These are phyloP conservation scores for Callospermophilus lateralis DNA, from an alignment of 2,113 vertebrate species.

Conservation along the genomic window DNA sequence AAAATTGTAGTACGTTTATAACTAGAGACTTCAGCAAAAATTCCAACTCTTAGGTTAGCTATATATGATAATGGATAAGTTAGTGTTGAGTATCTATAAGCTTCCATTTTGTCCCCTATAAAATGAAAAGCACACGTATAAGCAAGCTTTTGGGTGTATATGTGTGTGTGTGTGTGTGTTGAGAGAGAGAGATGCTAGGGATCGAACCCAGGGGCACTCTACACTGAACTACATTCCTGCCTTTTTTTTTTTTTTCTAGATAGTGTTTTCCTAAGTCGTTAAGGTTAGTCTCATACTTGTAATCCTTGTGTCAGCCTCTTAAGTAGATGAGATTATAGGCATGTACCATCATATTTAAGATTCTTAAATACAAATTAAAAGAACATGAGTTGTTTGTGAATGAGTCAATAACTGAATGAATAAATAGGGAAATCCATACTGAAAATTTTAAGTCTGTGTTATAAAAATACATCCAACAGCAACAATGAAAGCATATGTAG, in stretches of 20 bases:
- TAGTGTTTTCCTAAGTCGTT: no score
- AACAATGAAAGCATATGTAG: background rate
- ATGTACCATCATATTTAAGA: no score
- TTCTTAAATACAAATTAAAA: no score
- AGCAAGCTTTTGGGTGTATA: no score
- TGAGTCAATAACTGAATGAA: background rate
- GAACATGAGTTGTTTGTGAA: background rate
- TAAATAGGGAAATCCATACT: background rate
- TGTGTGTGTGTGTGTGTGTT: no score
- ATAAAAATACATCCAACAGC: conserved; percentile 18
- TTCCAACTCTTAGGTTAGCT: background rate
- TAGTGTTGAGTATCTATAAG: background rate
- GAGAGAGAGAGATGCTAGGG: background rate
- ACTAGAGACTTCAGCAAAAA: background rate
- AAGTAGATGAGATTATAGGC: no score
- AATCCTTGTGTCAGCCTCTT: no score
- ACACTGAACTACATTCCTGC: no score
- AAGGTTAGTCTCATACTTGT: no score
- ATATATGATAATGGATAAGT: background rate
- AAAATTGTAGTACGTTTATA: conserved; percentile 27
- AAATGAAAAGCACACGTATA: background rate
- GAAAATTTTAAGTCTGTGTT: conserved; percentile 32
- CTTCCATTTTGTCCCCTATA: background rate
- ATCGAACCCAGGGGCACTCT: background rate
- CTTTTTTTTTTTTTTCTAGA: no score